Percentiles rank a stretch among this genome's conserved stretches.
Conservation (phyloP, 2,113 vertebrate genomes). For the Phainopepla nitens region DNA sequence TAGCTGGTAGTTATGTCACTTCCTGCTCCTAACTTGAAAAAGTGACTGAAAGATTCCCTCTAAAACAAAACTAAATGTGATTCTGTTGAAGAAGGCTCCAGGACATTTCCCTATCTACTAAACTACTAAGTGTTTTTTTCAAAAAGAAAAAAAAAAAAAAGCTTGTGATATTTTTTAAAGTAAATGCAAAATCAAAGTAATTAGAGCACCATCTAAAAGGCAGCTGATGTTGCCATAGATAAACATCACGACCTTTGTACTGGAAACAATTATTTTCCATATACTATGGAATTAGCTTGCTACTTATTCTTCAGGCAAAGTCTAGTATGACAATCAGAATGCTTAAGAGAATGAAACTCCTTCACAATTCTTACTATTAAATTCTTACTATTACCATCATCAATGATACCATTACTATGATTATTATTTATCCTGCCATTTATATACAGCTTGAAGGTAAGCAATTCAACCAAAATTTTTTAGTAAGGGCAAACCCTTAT, state of each 20-base stretch:
- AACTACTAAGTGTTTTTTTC: not conserved
- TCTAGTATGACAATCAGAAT: not conserved
- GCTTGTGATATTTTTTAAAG: not conserved
- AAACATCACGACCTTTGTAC: not conserved
- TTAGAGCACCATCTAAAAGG: not conserved
- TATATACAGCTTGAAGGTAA: not conserved
- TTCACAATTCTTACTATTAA: not conserved
- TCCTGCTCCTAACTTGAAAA: not conserved
- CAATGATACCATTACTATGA: not conserved
- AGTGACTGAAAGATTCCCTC: not conserved
- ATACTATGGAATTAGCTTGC: not conserved
- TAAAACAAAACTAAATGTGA: not conserved
- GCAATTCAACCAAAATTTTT: not conserved
- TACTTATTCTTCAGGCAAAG: not conserved
- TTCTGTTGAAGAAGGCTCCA: not conserved
- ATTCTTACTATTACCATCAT: not conserved
- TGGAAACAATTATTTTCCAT: not conserved
- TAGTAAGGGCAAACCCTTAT: not conserved
- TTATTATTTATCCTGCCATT: not conserved
- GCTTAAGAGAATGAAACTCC: not conserved
- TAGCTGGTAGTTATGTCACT: not conserved
- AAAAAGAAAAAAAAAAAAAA: not conserved
- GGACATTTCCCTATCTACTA: not conserved
- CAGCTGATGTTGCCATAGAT: not conserved
- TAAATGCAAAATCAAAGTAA: not conserved